Evolutionary conservation across 2,888 invertebrate species (phyloP).

Genomic region (Acanthosoma haemorrhoidale): DNA sequence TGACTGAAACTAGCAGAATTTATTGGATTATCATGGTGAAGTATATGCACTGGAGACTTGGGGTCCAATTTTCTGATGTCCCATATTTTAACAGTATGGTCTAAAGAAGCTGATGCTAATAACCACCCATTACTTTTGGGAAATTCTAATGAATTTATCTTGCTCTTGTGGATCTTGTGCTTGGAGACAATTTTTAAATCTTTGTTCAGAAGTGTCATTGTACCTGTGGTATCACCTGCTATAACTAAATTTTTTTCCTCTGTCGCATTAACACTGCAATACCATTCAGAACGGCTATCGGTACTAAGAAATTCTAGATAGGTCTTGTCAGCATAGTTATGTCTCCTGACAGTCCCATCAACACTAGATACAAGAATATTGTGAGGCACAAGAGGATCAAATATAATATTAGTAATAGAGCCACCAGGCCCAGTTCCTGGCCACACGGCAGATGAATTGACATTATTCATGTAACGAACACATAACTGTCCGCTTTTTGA

Average conservation of each 20-base stretch:
- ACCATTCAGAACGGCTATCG: constrained; percentile 39
- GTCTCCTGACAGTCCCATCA: constrained; percentile 37
- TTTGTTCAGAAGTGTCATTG: constrained; percentile 37
- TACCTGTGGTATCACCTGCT: constrained; percentile 41
- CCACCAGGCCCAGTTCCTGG: constrained; percentile 32
- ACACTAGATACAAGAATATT: constrained; percentile 38
- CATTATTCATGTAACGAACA: constrained; percentile 30
- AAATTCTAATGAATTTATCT: constrained; percentile 41
- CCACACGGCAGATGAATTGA: background rate
- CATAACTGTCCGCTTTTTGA: constrained; percentile 39
- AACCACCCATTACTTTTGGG: constrained; percentile 39
- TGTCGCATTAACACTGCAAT: constrained; percentile 41
- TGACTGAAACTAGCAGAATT: constrained; percentile 43
- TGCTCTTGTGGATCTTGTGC: constrained; percentile 40
- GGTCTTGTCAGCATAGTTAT: constrained; percentile 26
- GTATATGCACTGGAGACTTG: constrained; percentile 31
- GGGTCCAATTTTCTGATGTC: constrained; percentile 41
- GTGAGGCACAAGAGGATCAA: constrained; percentile 34
- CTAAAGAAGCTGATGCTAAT: constrained; percentile 41
- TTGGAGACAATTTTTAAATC: constrained; percentile 37
- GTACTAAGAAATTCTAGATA: constrained; percentile 22
- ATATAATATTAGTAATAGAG: constrained; percentile 36
- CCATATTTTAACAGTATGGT: constrained; percentile 42
- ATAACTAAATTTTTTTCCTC: constrained; percentile 37
- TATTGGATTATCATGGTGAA: constrained; percentile 37